These are phyloP conservation scores for Phylloscopus trochiloides DNA, from an alignment of 2,113 vertebrate species.

Conservation along the genomic window DNA sequence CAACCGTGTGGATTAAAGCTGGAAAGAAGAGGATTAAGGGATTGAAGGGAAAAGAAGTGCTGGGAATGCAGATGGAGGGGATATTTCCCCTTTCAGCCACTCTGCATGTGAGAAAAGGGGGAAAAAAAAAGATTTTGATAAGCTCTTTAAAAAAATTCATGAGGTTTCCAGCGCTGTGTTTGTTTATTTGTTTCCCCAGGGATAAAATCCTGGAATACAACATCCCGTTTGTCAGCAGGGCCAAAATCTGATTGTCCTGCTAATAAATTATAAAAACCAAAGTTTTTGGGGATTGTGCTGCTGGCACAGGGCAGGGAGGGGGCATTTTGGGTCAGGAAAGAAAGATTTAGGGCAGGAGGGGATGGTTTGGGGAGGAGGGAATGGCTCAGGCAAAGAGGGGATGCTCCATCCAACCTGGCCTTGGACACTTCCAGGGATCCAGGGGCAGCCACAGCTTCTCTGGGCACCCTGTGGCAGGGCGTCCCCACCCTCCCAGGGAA, in stretches of 20 bases:
- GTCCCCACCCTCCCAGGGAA: not conserved
- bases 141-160: conserved; percentile 60
- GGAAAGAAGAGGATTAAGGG: conserved; percentile 70
- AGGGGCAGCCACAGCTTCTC: not conserved
- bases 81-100: not conserved
- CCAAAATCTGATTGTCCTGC: not conserved
- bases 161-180: conserved; percentile 40
- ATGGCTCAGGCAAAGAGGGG: not conserved
- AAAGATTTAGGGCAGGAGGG: not conserved
- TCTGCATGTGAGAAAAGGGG: not conserved
- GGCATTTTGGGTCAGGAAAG: not conserved
- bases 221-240: not conserved
- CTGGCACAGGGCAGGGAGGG: not conserved
- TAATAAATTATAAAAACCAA: conserved; percentile 13
- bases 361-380: not conserved
- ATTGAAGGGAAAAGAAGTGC: conserved; percentile 38
- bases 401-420: not conserved
- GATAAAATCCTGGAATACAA: conserved; percentile 44
- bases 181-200: conserved; percentile 34
- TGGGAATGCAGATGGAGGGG: not conserved
- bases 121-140: not conserved
- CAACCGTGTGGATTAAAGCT: conserved; percentile 40
- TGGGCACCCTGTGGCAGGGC: not conserved
- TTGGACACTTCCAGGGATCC: not conserved
- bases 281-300: not conserved